phyloP scores from a whole-genome alignment of 2,888 invertebrate genomes.

The Drosophila formosana region DNA sequence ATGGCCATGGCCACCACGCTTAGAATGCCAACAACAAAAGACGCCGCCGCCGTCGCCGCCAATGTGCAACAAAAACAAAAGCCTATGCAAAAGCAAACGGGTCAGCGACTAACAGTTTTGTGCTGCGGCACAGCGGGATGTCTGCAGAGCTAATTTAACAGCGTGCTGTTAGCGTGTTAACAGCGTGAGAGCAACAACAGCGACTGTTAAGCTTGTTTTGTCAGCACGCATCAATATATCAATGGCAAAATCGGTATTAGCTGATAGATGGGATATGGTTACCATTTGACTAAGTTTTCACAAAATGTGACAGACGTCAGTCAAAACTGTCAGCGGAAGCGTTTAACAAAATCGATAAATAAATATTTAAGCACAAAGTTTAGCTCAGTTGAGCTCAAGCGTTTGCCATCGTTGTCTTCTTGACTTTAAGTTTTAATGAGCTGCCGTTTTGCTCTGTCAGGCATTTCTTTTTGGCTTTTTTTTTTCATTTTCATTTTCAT shows the following conservation, averaged over 20 bases:
- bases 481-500: constrained; percentile 15
- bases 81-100: constrained; percentile 50
- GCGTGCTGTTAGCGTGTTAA: constrained; percentile 23
- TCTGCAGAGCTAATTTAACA: constrained; percentile 30
- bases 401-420: constrained; percentile 21
- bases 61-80: constrained; percentile 51
- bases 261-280: constrained; percentile 36
- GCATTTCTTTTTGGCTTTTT: constrained; percentile 31
- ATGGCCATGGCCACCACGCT: constrained; percentile 61
- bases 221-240: constrained; percentile 42
- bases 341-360: constrained; percentile 68
- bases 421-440: constrained; percentile 58
- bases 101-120: constrained; percentile 61
- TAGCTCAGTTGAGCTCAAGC: constrained; percentile 3
- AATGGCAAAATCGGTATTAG: constrained; percentile 37
- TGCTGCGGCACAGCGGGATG: constrained; percentile 15
- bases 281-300: constrained; percentile 45
- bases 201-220: constrained; percentile 34
- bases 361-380: constrained; percentile 36
- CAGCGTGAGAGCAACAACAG: constrained; percentile 29
- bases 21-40: constrained; percentile 67
- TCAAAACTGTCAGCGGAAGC: constrained; percentile 68
- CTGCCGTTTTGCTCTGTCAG: constrained; percentile 48
- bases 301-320: constrained; percentile 70
- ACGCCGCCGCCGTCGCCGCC: constrained; percentile 40